Percentiles rank a stretch among this genome's conserved stretches.
Evolutionary conservation across 2,888 invertebrate species (phyloP).

Genomic region (Mechanitis messenoides): DNA sequence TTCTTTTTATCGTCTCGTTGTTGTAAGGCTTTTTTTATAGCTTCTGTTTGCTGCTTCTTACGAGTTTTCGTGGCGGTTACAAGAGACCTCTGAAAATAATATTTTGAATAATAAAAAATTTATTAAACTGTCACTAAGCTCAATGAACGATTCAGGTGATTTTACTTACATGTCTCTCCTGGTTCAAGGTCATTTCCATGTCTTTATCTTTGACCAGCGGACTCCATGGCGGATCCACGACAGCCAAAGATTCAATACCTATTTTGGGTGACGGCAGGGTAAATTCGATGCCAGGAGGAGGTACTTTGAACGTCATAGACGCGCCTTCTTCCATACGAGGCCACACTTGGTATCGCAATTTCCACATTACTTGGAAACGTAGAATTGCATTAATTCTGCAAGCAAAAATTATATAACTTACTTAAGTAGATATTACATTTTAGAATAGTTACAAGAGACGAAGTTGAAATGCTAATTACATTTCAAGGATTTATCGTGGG

Average conservation of each 20-base stretch:
- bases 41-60: constrained; percentile 99
- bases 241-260: constrained; percentile 94
- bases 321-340: constrained; percentile 99
- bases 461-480: no score
- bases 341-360: constrained; percentile 98
- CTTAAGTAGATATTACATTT: no score
- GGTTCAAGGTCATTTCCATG: constrained; percentile 98
- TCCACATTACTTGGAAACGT: constrained; percentile 96
- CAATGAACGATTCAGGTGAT: background rate
- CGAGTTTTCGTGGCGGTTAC: constrained; percentile 99
- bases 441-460: no score
- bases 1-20: constrained; percentile 97
- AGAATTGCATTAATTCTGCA: constrained; percentile 70
- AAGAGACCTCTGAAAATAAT: constrained; percentile 82
- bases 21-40: constrained; percentile 95
- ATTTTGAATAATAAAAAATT: no score
- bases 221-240: constrained; percentile 99
- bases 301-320: constrained; percentile 96
- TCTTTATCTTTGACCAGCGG: constrained; percentile 98
- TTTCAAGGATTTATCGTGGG: no score
- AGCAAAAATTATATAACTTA: constrained; percentile 2
- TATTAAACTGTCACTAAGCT: no score
- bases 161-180: constrained; percentile 91
- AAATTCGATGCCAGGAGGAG: constrained; percentile 99
- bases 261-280: constrained; percentile 99